These are phyloP conservation scores for Macroglossus sobrinus DNA, from an alignment of 2,113 vertebrate species.

Conservation along the genomic window DNA sequence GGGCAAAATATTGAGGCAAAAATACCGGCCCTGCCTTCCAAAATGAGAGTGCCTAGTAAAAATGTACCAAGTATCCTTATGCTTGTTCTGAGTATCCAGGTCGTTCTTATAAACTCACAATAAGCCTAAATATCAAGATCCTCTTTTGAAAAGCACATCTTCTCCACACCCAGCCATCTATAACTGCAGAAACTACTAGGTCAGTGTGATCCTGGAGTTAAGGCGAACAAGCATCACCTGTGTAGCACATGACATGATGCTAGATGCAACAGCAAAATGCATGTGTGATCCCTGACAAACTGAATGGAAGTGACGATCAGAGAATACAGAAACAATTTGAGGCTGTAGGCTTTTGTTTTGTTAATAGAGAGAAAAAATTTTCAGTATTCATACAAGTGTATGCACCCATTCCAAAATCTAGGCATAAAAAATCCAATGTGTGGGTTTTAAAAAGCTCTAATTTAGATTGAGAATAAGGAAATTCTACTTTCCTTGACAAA, in stretches of 20 bases:
- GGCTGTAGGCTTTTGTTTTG: not conserved
- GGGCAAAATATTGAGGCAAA: constrained; percentile 35
- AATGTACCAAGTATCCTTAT: constrained; percentile 14
- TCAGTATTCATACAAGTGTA: not conserved
- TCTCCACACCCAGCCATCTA: not conserved
- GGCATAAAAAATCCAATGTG: not conserved
- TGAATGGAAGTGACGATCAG: not conserved
- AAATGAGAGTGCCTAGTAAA: not conserved
- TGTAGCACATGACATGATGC: not conserved
- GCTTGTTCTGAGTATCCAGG: not conserved
- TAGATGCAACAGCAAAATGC: not conserved
- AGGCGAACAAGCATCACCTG: not conserved
- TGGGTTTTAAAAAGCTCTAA: not conserved
- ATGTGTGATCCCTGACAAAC: not conserved
- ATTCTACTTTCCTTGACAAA: not conserved
- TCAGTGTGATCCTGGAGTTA: not conserved
- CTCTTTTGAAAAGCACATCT: not conserved
- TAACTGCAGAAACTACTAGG: not conserved
- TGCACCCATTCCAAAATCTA: constrained; percentile 2
- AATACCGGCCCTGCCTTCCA: not conserved
- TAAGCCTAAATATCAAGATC: constrained; percentile 1
- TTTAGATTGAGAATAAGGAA: constrained; percentile 11
- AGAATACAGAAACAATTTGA: not conserved
- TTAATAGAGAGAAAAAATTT: not conserved
- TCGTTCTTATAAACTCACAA: constrained; percentile 39